Conservation (phyloP, 2,888 invertebrate genomes). For the Drosophila hawaiiensis region DNA sequence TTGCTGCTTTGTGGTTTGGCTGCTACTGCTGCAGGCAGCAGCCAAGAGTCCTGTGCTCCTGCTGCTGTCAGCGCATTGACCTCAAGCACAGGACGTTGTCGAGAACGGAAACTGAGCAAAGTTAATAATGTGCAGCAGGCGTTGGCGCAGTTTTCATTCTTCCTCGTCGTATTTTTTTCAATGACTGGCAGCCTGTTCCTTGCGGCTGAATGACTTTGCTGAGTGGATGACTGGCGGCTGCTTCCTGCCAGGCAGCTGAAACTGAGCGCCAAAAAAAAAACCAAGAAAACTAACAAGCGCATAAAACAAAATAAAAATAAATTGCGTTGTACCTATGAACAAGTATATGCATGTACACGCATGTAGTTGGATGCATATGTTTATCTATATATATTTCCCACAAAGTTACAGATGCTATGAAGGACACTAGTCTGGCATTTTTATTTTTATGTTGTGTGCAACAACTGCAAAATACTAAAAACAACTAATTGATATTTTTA, state of each 20-base stretch:
- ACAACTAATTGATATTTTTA: constrained; percentile 32
- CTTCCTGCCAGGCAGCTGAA: constrained; percentile 59
- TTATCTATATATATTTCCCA: constrained; percentile 1
- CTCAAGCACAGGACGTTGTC: constrained; percentile 36
- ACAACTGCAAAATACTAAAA: constrained; percentile 3
- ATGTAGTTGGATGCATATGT: not conserved
- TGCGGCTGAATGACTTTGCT: constrained; percentile 58
- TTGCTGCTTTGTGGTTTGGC: constrained; percentile 1
- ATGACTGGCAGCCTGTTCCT: constrained; percentile 59
- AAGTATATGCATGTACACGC: not conserved
- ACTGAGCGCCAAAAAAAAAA: constrained; percentile 49
- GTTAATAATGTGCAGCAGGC: constrained; percentile 73
- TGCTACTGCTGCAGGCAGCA: constrained; percentile 2
- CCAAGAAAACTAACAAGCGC: constrained; percentile 9
- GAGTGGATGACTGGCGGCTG: constrained; percentile 53
- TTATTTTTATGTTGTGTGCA: constrained; percentile 11
- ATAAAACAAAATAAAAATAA: constrained; percentile 37
- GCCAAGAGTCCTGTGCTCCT: constrained; percentile 26
- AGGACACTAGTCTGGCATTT: constrained; percentile 40
- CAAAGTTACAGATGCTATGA: constrained; percentile 34
- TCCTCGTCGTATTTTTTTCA: constrained; percentile 25
- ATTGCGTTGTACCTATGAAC: constrained; percentile 34
- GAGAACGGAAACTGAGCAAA: constrained; percentile 50
- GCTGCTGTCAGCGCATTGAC: constrained; percentile 43
- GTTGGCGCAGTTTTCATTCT: constrained; percentile 41